Percentiles rank a stretch among this genome's conserved stretches.
Conservation (phyloP, 1,140 invertebrate genomes). For the Solen grandis region DNA sequence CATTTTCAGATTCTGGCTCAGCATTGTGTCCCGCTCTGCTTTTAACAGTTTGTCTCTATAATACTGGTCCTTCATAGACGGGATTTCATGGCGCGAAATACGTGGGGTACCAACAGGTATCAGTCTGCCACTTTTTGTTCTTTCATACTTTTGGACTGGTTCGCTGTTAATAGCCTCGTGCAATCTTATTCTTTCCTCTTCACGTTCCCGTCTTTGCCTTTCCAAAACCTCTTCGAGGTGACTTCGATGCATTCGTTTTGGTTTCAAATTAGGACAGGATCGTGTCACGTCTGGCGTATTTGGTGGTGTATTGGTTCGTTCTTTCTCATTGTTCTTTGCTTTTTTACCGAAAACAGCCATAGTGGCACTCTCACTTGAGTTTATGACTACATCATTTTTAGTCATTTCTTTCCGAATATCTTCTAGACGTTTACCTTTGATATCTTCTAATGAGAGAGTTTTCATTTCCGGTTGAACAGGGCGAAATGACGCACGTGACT, state of each 20-base stretch:
- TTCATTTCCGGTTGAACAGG: neutral
- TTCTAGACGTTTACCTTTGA: neutral
- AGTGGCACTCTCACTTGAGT: neutral
- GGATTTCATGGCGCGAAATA: conserved; percentile 7
- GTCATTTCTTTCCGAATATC: neutral
- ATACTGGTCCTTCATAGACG: conserved; percentile 35
- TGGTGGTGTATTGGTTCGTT: neutral
- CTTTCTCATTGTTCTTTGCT: neutral
- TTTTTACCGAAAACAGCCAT: conserved; percentile 39
- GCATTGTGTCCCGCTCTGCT: conserved; percentile 31
- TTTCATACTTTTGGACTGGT: conserved; percentile 43
- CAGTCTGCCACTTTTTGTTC: conserved; percentile 39
- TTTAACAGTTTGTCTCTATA: conserved; percentile 51
- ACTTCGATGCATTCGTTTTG: neutral
- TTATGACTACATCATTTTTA: neutral
- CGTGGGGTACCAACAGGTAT: conserved; percentile 36
- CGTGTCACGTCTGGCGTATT: no score
- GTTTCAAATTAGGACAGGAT: neutral
- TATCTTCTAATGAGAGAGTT: neutral
- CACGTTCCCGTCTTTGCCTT: conserved; percentile 27
- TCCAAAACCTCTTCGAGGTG: neutral
- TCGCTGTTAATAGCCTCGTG: conserved; percentile 17
- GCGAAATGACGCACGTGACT: neutral
- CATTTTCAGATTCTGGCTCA: conserved; percentile 47
- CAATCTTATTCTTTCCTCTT: conserved; percentile 14